A percentile compares a stretch with the other conserved stretches of the same genome.
These are phyloP conservation scores for Clarias gariepinus DNA, from an alignment of 2,113 vertebrate genomes.

Conservation along the genomic window DNA sequence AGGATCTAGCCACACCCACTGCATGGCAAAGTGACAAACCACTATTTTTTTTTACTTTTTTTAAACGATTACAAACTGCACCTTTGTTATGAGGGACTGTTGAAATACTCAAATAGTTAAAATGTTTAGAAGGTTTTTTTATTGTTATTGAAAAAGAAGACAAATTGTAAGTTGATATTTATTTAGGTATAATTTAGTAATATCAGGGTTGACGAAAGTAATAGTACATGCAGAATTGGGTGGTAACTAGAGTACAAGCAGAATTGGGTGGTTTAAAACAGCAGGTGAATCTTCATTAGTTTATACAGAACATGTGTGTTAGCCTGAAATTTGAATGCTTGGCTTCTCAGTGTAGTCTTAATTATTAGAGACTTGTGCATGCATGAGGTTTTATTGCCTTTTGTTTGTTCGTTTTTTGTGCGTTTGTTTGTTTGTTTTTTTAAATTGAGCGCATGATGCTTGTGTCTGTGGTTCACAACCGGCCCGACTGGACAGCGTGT, in stretches of 20 bases:
- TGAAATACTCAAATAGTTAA: not conserved
- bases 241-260: conserved; percentile 10
- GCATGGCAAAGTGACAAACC: not conserved
- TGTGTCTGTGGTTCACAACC: conserved; percentile 25
- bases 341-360: conserved; percentile 51
- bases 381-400: conserved; percentile 53
- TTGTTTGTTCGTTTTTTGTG: not conserved
- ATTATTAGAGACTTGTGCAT: conserved; percentile 54
- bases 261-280: conserved; percentile 17
- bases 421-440: conserved; percentile 9
- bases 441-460: conserved; percentile 40
- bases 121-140: not conserved
- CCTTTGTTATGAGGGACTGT: not conserved
- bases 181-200: conserved; percentile 38
- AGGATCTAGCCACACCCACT: not conserved
- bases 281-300: conserved; percentile 17
- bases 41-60: not conserved
- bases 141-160: not conserved
- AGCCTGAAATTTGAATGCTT: conserved; percentile 43
- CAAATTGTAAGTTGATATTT: conserved; percentile 37
- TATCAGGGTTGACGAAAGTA: conserved; percentile 33
- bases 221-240: conserved; percentile 20
- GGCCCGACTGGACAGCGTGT: conserved; percentile 18
- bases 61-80: not conserved
- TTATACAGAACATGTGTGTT: conserved; percentile 38